Evolutionary conservation across 2,113 vertebrate genomes (phyloP).

Genomic region (Donacobius atricapilla): DNA sequence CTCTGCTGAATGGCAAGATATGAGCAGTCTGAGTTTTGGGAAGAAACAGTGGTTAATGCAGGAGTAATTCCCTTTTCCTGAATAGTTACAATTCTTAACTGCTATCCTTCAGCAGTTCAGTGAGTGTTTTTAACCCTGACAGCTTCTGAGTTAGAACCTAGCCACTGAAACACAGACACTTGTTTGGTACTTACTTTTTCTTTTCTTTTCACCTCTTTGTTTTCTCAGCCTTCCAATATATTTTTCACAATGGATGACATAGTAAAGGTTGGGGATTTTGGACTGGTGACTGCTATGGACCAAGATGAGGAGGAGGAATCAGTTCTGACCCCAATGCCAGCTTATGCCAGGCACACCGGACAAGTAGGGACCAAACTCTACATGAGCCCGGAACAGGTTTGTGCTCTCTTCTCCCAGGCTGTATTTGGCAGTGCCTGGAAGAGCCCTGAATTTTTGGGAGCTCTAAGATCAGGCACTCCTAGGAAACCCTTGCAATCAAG

Average conservation of each 20-base stretch:
- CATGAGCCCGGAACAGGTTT: conserved; percentile 98
- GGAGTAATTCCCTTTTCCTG: neutral
- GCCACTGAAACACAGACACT: neutral
- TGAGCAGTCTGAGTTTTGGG: neutral
- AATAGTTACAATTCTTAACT: neutral
- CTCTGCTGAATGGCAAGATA: neutral
- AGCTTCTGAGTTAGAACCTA: neutral
- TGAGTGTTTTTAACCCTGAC: neutral
- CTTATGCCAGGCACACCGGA: conserved; percentile 92
- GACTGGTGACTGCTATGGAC: conserved; percentile 96
- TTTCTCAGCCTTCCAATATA: conserved; percentile 93
- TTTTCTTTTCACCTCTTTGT: neutral
- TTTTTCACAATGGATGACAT: conserved; percentile 98
- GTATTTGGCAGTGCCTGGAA: neutral
- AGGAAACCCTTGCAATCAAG: neutral
- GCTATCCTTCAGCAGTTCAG: neutral
- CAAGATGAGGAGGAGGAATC: conserved; percentile 91
- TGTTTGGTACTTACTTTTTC: neutral
- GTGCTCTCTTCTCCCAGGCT: conserved; percentile 5
- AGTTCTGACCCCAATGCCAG: conserved; percentile 88
- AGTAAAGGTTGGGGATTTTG: conserved; percentile 97
- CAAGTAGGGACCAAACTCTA: conserved; percentile 98
- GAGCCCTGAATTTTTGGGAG: neutral
- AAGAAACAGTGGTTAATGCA: neutral
- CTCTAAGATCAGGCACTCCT: neutral